Base-by-base conservation (phyloP, 1,140 invertebrate species). In the Drosophila burlai region DNA sequence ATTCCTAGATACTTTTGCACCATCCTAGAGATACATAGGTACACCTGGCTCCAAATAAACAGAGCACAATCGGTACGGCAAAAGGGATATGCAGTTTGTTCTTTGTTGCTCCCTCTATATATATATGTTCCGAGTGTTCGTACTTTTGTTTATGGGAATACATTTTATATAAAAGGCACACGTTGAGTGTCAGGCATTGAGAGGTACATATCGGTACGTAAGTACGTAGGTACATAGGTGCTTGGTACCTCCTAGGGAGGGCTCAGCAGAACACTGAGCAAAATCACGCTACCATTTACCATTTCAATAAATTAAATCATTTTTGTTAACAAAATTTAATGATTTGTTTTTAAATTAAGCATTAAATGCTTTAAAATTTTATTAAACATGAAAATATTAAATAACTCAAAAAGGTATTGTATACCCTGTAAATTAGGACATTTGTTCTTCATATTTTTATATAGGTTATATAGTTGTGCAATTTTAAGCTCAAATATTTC, bases 141-240 rank as follows among this genome's bases (percentile, higher is more conserved):
- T 24, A 67, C 47, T 21, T 38, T 45, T 67, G 63, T 71, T 71
- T 68, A 68, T 50, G 40, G 45, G 67, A 71, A 71, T 67, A 31
- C 9, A 24, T 47, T 67, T 34, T 64, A 64, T 47, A 38, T 64
- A 47, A 24, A 54, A 52, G 59, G 2, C 46, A 34, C 31, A 31
- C 24, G 38, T 64, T 24, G 47, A 64, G 59, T 71, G 46, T 66
- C 67, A 55, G 67, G 67, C 40, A 64, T 31, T 49, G 34, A n/a
- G n/a, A 16, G 58, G 65, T 64, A 21, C 45, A 31, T 4, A 21
- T 34, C 10, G 31, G 29, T 4, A 18, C 10, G 9, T 36, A 54
- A 7, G 50, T 21, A 55, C 52, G 9, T 36, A n/a, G 15, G 24
- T 21, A 54, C 29, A 16, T 31, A 64, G 11, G 15, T 5, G 13